These are phyloP conservation scores for Podabrus alpinus DNA, from an alignment of 2,888 invertebrate species.

Conservation along the genomic window DNA sequence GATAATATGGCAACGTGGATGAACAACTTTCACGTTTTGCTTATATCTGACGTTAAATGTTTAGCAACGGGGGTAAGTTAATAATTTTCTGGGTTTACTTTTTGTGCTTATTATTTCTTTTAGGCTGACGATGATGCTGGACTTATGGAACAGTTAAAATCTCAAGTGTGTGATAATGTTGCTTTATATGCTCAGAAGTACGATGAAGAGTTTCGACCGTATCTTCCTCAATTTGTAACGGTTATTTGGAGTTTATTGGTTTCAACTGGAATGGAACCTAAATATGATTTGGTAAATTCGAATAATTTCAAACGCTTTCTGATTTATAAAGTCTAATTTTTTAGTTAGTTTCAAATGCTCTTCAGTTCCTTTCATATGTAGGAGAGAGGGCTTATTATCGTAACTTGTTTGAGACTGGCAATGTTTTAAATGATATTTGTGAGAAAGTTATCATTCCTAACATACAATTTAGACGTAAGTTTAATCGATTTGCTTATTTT, in stretches of 20 bases:
- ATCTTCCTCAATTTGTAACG: conserved; percentile 89
- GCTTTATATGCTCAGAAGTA: conserved; percentile 96
- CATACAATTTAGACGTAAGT: conserved; percentile 88
- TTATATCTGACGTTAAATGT: conserved; percentile 77
- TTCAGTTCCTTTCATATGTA: conserved; percentile 93
- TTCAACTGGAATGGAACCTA: conserved; percentile 80
- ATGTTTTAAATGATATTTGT: conserved; percentile 87
- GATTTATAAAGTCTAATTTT: conserved; percentile 39
- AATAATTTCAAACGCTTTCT: conserved; percentile 57
- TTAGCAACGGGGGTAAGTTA: conserved; percentile 67
- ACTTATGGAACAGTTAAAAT: conserved; percentile 86
- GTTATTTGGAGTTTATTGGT: conserved; percentile 92
- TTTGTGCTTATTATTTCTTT: conserved; percentile 17
- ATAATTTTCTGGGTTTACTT: neutral
- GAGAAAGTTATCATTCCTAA: conserved; percentile 99
- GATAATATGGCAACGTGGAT: conserved; percentile 97
- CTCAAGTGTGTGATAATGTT: conserved; percentile 96
- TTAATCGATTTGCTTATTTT: neutral
- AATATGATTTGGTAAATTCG: conserved; percentile 82
- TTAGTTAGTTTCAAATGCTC: conserved; percentile 92
- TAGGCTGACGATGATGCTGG: conserved; percentile 86
- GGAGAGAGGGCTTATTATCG: conserved; percentile 90
- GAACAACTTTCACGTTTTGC: conserved; percentile 81
- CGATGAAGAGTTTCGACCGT: conserved; percentile 93
- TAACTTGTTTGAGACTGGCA: conserved; percentile 84